These are phyloP conservation scores for Gymnobelideus leadbeateri DNA, from an alignment of 2,113 vertebrate species.

Conservation along the genomic window DNA sequence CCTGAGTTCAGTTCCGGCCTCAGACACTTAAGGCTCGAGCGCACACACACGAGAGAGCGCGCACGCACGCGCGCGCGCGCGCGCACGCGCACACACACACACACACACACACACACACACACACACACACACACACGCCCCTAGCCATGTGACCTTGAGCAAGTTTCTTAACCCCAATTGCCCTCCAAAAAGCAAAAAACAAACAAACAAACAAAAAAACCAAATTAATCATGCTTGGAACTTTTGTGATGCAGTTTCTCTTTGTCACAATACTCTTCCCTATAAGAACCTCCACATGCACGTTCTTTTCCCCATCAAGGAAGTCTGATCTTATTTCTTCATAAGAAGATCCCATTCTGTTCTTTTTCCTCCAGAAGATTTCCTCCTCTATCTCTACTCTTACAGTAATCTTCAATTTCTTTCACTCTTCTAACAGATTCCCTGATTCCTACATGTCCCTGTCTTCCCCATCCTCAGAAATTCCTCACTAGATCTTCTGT, in stretches of 20 bases:
- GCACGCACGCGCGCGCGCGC: too few relatives aligned
- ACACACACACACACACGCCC: too few relatives aligned
- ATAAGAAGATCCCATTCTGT: not conserved
- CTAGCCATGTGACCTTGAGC: too few relatives aligned
- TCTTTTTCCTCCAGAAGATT: not conserved
- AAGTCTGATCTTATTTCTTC: not conserved
- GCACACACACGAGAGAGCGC: too few relatives aligned
- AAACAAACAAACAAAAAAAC: too few relatives aligned
- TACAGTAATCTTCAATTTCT: not conserved
- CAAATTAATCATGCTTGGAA: not conserved
- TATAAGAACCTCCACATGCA: not conserved
- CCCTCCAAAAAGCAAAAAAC: too few relatives aligned
- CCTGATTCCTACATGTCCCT: not conserved
- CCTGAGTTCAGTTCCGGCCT: too few relatives aligned
- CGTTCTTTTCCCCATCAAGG: not conserved
- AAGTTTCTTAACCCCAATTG: too few relatives aligned
- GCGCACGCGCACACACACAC: too few relatives aligned
- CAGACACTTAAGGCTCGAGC: too few relatives aligned
- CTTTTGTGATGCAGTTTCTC: not conserved
- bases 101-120: too few relatives aligned
- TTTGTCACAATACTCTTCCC: not conserved
- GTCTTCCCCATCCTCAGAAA: not conserved
- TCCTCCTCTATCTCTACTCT: not conserved
- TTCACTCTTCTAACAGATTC: not conserved
- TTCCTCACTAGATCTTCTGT: not conserved